Evolutionary conservation across 2,888 invertebrate genomes (phyloP), one percentile per base, ranked within the genome.

Genomic region (Dynastes tityus): DNA sequence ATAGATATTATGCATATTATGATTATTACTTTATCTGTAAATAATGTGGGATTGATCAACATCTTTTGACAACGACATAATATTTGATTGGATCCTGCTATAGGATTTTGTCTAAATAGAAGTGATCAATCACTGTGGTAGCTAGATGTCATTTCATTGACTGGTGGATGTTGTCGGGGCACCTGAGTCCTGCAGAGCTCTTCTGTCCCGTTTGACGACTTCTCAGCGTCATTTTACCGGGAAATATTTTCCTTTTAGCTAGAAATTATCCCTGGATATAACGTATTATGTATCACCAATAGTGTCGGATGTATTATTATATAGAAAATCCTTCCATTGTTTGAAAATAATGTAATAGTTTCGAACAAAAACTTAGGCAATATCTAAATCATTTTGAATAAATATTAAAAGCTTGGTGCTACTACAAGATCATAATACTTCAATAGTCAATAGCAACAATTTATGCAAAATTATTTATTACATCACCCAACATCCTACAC

Each of bases 51-150:
- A 37, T 58, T 71, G 71, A 71, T 71, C 71, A 71, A 71, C 55
- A 37, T 71, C 70, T 71, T 58, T 27, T 27, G 71, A 37, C 58
- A 64, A 49, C 55, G 89, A 89, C 88, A 88, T 88, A 88, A 88
- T 89, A 88, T 89, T 87, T 88, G 85, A 86, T 85, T 86, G 87
- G 88, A 88, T 89, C 88, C 88, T 87, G 88, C 88, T 88, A 88
- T 88, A 85, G 88, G 88, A 88, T 87, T 87, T 87, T 85, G 86
- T 84, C 86, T 86, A 87, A 87, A 86, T 87, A 85, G 86, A 86
- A 85, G 87, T 86, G 86, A 87, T 89, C 89, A 89, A 89, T 89
- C 88, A 88, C 75, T 70, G 75, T 58, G 61, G 80, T 80, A 79
- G 85, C 84, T 85, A 83, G 85, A 87, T 88, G 88, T 88, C 87